Evolutionary conservation across 2,113 vertebrate species (phyloP), one percentile per base, ranked within the genome.

Genomic region (Excalfactoria chinensis): DNA sequence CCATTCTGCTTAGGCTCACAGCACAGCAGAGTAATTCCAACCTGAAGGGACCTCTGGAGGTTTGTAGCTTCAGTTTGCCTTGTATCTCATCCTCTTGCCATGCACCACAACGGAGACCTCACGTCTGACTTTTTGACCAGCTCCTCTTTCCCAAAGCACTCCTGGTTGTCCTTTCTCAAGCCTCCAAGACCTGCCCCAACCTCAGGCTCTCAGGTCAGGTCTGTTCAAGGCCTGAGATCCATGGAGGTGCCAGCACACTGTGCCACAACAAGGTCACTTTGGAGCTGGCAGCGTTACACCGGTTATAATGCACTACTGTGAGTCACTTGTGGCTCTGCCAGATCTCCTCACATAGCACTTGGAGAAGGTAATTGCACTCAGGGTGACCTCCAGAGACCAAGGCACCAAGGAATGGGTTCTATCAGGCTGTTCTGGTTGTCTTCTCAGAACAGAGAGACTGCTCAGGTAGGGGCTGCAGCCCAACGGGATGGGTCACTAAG

Each of bases 231-330:
- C 40, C 51, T 46, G 34, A 41, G 58, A 56, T 12, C 72, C 25
- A 64, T 2, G 4, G 68, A 83, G 62, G 28, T 83, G 74, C 84
- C 87, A 72, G 78, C 72, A 51, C 20, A 9, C 22, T 13, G 1
- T 70, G 78, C 74, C 67, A 68, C 85, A 71, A 73, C 82, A 25
- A 83, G 79, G 72, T 80, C 84, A 95, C 62, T 69, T 43, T 30
- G 1, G 70, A 79, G 71, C 64, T 92, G 91, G 89, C 74, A 88
- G 85, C 49, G 48, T 41, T 9, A 15, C 48, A 6, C 6, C 0
- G 3, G 73, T 41, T 71, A 55, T 43, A 84, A 48, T 6, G 1
- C 74, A 30, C 12, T 48, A 34, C 68, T 69, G 48, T 94, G 95
- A 94, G 87, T 91, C 91, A 91, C 79, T 19, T 1, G 0, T 22